Conservation (phyloP, 1,140 invertebrate species). For the Anastrepha obliqua region DNA sequence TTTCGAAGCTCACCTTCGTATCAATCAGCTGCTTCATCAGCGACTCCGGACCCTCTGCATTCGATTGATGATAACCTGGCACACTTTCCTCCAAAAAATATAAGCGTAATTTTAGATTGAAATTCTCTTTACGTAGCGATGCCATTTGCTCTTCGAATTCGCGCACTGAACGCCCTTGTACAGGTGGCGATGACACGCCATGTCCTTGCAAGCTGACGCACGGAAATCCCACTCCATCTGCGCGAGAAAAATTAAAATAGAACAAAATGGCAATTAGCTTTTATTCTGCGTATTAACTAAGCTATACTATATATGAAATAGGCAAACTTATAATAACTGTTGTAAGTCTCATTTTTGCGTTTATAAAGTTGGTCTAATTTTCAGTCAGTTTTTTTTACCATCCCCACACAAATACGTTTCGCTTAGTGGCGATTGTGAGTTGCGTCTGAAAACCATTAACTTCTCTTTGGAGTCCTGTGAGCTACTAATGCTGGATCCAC, state of each 20-base stretch:
- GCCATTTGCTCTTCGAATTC: constrained; percentile 92
- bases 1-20: constrained; percentile 78
- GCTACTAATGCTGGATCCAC: constrained; percentile 9
- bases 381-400: background rate
- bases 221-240: constrained; percentile 64
- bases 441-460: constrained; percentile 5
- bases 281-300: background rate
- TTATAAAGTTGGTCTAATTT: background rate
- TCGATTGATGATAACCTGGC: constrained; percentile 59
- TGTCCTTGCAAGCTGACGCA: constrained; percentile 60
- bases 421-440: constrained; percentile 7
- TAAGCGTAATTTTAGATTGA: constrained; percentile 91
- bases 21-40: constrained; percentile 83
- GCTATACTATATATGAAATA: background rate
- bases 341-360: background rate
- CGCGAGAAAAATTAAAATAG: background rate
- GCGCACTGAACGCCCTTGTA: constrained; percentile 84
- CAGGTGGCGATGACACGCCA: constrained; percentile 74
- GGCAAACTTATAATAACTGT: background rate
- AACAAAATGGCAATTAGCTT: background rate
- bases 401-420: background rate
- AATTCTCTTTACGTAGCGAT: constrained; percentile 91
- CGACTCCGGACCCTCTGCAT: constrained; percentile 59
- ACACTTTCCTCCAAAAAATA: constrained; percentile 89
- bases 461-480: constrained; percentile 31